Base-by-base conservation (phyloP, 2,888 invertebrate species). In the Neelides folsomi region DNA sequence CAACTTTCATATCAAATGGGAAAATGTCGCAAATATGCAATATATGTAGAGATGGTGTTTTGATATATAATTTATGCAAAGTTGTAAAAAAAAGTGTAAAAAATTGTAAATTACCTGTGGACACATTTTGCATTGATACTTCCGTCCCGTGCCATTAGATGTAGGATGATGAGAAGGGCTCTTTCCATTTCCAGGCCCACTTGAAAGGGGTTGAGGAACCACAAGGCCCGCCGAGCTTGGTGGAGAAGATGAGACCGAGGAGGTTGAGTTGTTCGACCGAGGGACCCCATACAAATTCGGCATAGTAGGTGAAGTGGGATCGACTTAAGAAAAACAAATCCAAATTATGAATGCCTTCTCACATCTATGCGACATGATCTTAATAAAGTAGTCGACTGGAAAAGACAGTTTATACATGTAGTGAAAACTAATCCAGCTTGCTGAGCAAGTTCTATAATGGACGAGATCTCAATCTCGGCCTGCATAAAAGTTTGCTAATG, bases 101-200 rank as follows among this genome's bases (percentile, higher is more conserved):
- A 51, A 47, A 58, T 49, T 51, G 43, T 46, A 49, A 52, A 84
- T 76, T 74, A 94, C 92, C 88, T 93, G 89, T 62, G 90, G 89
- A 71, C 90, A 90, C 90, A 92, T 92, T 75, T 92, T 92, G 79
- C 90, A 90, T 71, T 88, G 88, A 74, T 90, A 92, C 74, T 90
- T 92, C 70, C 90, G 73, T 53, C 76, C 77, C 43, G 68, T 67
- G 41, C 67, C 67, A 62, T 72, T 73, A 40, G 66, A 71, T 50
- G 72, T 69, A 58, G 71, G 71, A 57, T 70, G 66, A 60, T 71
- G 27, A 70, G 54, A 51, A 19, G 53, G 55, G 41, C 50, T 54
- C 51, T 55, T 57, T 36, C 57, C 58, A 46, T 55, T 57, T 50
- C 62, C 62, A 51, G 58, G 59, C 39, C 58, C 59, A 52, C 60